These are phyloP conservation scores for Neosilurus mollespiculum DNA, from an alignment of 2,797 vertebrate species.

Conservation along the genomic window DNA sequence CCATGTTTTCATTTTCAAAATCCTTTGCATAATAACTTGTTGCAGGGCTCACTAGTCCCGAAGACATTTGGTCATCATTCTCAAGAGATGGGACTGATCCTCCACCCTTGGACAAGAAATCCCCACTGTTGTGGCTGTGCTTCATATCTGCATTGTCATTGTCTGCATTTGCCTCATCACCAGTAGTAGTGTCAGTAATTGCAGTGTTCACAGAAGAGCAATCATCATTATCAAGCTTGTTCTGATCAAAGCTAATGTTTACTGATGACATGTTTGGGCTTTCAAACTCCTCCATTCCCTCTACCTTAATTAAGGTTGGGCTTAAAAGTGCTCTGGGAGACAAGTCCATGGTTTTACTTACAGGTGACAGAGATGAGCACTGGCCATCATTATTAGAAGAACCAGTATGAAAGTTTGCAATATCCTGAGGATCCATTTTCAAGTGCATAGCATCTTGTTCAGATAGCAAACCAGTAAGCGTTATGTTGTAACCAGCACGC, in stretches of 20 bases:
- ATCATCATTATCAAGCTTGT: constrained; percentile 96
- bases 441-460: constrained; percentile 90
- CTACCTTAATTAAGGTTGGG: constrained; percentile 96
- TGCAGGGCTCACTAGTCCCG: constrained; percentile 95
- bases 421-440: constrained; percentile 91
- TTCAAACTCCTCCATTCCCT: constrained; percentile 97
- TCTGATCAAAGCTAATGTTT: constrained; percentile 92
- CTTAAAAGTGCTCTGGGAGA: constrained; percentile 92
- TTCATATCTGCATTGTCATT: constrained; percentile 92
- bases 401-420: constrained; percentile 82
- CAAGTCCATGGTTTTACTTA: constrained; percentile 91
- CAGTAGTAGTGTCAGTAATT: constrained; percentile 97
- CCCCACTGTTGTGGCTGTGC: constrained; percentile 81
- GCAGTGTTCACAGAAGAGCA: constrained; percentile 99
- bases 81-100: constrained; percentile 83
- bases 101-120: constrained; percentile 90
- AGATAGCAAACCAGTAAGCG: constrained; percentile 86
- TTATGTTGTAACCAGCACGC: constrained; percentile 94
- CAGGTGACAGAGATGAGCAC: constrained; percentile 91
- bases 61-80: constrained; percentile 96
- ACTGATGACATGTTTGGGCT: constrained; percentile 92
- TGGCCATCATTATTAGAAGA: constrained; percentile 85
- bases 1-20: constrained; percentile 93
- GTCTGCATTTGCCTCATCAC: constrained; percentile 95
- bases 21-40: constrained; percentile 96